Base-by-base conservation (phyloP, 2,888 invertebrate species). In the Salpingus planirostris region DNA sequence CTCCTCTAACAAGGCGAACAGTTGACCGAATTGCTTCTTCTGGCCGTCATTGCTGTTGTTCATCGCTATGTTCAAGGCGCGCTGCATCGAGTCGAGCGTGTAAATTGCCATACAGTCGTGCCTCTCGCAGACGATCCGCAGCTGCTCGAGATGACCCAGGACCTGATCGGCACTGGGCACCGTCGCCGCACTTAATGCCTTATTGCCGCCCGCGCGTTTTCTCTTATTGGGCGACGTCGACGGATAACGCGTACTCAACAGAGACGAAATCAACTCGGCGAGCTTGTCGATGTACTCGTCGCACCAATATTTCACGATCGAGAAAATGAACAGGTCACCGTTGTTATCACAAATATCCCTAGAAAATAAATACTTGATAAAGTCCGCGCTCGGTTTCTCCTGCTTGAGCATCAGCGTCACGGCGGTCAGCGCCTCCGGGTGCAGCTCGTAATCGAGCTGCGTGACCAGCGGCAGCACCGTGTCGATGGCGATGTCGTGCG, bases 401-500 rank as follows among this genome's bases (percentile, higher is more conserved):
- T 88, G 87, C 64, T 91, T 92, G 46, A 97, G 71, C 74, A 92
- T 80, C 45, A 96, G 71, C 50, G 93, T 70, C 48, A 97, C 81
- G 40, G 88, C 83, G 18, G 91, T 88, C 14, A 95, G 67, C 1
- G 96, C 95, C 70, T 97, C 96, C 1, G 93, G 80, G 61, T 97
- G 90, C 50, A 80, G 82, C 58, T 80, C 74, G 60, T 80, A 79
- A 53, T 86, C 83, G 38, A 92, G 65, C 54, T 88, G 87, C 11
- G 80, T 77, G 46, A 85, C 65, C 46, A 84, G 68, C 21, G 89
- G 83, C 55, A 90, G 67, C 43, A 95, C 80, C 57, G 85, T 82
- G 55, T 92, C 91, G n/a, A 92, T 76, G 31, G 90, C 84, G 57
- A 95, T 85, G 61, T 91, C 89, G 61, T 96, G 96, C 23, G 93